Conservation (phyloP, 2,113 vertebrate species). For the Stercorarius parasiticus region DNA sequence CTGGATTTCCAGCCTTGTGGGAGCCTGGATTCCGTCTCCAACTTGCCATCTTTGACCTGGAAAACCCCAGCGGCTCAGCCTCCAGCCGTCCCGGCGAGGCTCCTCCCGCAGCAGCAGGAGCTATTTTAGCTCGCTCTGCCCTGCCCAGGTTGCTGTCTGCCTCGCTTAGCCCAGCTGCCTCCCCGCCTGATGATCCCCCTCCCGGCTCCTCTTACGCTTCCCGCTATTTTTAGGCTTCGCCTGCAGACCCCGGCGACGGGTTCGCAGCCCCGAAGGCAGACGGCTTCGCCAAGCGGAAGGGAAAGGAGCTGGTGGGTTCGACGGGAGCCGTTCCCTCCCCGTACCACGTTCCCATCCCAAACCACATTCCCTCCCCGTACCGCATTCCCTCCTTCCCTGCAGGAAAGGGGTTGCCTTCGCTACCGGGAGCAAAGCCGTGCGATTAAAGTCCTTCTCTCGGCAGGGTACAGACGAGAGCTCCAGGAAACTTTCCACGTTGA, state of each 20-base stretch:
- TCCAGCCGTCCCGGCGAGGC: fast-evolving
- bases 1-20: neutral
- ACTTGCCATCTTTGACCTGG: neutral
- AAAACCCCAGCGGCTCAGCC: neutral
- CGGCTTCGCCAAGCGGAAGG: neutral
- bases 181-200: neutral
- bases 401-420: neutral
- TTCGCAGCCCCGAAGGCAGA: neutral
- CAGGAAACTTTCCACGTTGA: neutral
- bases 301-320: neutral
- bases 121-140: neutral
- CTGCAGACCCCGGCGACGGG: fast-evolving
- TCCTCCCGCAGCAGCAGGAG: neutral
- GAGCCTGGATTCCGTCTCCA: neutral
- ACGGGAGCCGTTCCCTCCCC: neutral
- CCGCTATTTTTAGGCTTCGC: neutral
- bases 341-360: neutral
- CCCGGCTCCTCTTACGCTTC: neutral
- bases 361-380: neutral
- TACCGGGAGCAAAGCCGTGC: neutral
- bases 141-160: neutral
- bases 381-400: neutral
- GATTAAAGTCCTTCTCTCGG: neutral
- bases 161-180: neutral
- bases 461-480: neutral